These are phyloP conservation scores for Epistrophella euchroma DNA, from an alignment of 2,888 invertebrate genomes.

Conservation along the genomic window DNA sequence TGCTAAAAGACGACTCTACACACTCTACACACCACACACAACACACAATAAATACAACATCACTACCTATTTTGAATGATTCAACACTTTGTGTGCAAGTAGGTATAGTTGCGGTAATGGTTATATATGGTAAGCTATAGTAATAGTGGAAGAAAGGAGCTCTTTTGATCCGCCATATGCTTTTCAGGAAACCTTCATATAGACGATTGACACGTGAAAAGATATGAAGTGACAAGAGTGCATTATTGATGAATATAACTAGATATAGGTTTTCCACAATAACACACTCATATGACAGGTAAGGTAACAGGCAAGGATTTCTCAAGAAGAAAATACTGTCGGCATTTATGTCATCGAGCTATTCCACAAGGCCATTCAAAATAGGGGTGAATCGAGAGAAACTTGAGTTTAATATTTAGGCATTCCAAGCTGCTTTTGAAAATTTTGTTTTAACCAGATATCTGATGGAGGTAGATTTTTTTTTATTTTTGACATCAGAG, in stretches of 20 bases:
- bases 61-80: slow-evolving; percentile 19
- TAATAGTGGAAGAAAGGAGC: slow-evolving; percentile 11
- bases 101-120: slow-evolving; percentile 27
- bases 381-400: slow-evolving; percentile 13
- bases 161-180: slow-evolving; percentile 13
- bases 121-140: background rate
- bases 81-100: slow-evolving; percentile 29
- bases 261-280: slow-evolving; percentile 24
- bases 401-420: slow-evolving; percentile 3
- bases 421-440: slow-evolving; percentile 4
- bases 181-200: slow-evolving; percentile 47
- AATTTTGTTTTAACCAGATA: background rate
- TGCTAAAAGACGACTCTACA: slow-evolving; percentile 5
- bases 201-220: slow-evolving; percentile 71
- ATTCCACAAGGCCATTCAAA: slow-evolving; percentile 52
- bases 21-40: background rate
- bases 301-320: slow-evolving; percentile 9
- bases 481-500: slow-evolving; percentile 41
- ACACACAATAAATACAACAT: background rate
- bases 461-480: slow-evolving; percentile 20
- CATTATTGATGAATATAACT: slow-evolving; percentile 70
- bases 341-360: slow-evolving; percentile 52
- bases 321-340: slow-evolving; percentile 30
- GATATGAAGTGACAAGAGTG: slow-evolving; percentile 68
- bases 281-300: background rate